Evolutionary conservation across 2,113 vertebrate species (phyloP), one percentile per base, ranked within the genome.

Genomic region (Archocentrus centrarchus): DNA sequence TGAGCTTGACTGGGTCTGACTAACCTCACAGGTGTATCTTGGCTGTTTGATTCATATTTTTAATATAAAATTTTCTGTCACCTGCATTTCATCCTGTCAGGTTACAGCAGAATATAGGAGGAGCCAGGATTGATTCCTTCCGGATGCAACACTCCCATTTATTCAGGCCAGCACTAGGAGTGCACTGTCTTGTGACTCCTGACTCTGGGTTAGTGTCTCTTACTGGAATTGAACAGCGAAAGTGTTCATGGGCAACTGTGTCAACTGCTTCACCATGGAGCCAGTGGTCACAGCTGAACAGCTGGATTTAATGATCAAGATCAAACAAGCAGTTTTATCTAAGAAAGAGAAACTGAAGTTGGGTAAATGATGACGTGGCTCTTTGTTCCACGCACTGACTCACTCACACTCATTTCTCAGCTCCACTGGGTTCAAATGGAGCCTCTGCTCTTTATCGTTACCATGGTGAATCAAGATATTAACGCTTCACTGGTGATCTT

Each of bases 141-240:
- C 11, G 4, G 41, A 44, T 4, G 11, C 11, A 18, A 41, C 1
- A 8, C 37, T 0, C 62, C 6, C 11, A 3, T 64, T 32, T 64
- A 37, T 64, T 37, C 62, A 64, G 35, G 6, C 6, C 7, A 7
- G 35, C 6, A 35, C 35, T 35, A 7, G 35, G 35, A 35, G 35
- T 35, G 35, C 35, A 35, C 35, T 35, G 35, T 3, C 62, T 64
- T n/a, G 13, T 1, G 62, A 24, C 62, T 35, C n/a, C 61, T 41
- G 35, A n/a, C 62, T 20, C 62, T 11, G 11, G 41, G 41, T 13
- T 44, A 11, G 41, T 44, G 11, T 44, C 11, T 44, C 11, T 11
- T 44, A 11, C 41, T 44, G 41, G 41, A 44, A 44, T 13, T 13
- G 41, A 44, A 47, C 27, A 27, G 27, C 27, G 27, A 27, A 27